Percentiles rank a stretch among this genome's conserved stretches.
phyloP scores from a whole-genome alignment of 2,888 invertebrate species.

The Tetrapedia diversipes region DNA sequence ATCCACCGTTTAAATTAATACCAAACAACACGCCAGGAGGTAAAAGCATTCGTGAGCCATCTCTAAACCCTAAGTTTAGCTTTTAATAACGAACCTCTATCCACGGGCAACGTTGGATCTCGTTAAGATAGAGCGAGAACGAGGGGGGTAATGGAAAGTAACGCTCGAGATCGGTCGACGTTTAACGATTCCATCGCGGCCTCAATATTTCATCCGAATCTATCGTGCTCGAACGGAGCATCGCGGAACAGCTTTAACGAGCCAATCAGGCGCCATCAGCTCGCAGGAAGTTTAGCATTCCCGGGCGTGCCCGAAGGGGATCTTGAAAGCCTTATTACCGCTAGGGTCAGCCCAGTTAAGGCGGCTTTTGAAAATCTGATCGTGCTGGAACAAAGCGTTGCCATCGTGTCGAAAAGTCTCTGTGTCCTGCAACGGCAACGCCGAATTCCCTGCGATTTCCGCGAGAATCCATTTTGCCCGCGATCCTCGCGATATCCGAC shows the following conservation, averaged over 20 bases:
- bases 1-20: too few relatives aligned
- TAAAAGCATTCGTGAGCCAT: too few relatives aligned
- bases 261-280: slow-evolving; percentile 58
- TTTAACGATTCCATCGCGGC: slow-evolving; percentile 9
- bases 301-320: slow-evolving; percentile 51
- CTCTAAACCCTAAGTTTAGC: too few relatives aligned
- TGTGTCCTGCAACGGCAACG: slow-evolving; percentile 10
- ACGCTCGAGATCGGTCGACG: neutral
- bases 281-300: slow-evolving; percentile 62
- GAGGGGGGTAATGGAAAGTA: slow-evolving; percentile 7
- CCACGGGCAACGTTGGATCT: neutral
- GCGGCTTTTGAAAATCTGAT: slow-evolving; percentile 63
- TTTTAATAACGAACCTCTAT: neutral
- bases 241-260: slow-evolving; percentile 63
- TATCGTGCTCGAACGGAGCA: slow-evolving; percentile 31
- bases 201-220: slow-evolving; percentile 41
- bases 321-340: slow-evolving; percentile 67
- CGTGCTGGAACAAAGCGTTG: slow-evolving; percentile 64
- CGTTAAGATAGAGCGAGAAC: slow-evolving; percentile 3
- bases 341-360: slow-evolving; percentile 51
- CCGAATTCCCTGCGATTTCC: slow-evolving; percentile 27
- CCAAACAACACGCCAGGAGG: too few relatives aligned
- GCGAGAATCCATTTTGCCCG: slow-evolving; percentile 32
- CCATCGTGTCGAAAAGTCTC: too few relatives aligned
- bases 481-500: slow-evolving; percentile 33